Evolutionary conservation across 2,888 invertebrate species (phyloP).

Genomic region (Acronicta aceris): DNA sequence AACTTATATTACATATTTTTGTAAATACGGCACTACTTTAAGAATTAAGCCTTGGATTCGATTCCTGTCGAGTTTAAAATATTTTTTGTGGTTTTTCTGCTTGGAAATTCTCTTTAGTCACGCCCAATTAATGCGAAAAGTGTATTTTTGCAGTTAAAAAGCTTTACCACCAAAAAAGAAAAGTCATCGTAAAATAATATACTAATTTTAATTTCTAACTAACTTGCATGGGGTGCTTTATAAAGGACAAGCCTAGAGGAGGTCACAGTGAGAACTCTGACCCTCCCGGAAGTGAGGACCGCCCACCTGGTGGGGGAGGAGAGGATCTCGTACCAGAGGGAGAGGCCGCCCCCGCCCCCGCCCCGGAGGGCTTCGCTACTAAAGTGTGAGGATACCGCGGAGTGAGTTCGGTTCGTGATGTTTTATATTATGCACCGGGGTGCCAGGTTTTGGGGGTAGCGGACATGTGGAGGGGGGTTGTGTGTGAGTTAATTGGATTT

Average conservation of each 20-base stretch:
- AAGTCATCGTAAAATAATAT: constrained; percentile 9
- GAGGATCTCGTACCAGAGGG: constrained; percentile 65
- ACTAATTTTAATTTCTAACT: constrained; percentile 51
- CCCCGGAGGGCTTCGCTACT: constrained; percentile 77
- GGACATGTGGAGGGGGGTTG: not conserved
- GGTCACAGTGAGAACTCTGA: constrained; percentile 76
- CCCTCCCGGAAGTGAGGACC: constrained; percentile 78
- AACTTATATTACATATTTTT: too few species aligned
- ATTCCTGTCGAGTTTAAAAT: too few species aligned
- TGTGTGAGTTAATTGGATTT: not conserved
- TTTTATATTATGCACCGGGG: constrained; percentile 33
- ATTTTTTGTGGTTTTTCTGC: too few species aligned
- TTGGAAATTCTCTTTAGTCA: too few species aligned
- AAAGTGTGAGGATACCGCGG: constrained; percentile 76
- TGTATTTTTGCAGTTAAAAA: constrained; percentile 5
- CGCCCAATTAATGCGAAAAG: too few species aligned
- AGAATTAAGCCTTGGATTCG: too few species aligned
- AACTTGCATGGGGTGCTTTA: constrained; percentile 77
- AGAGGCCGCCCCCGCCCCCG: constrained; percentile 79
- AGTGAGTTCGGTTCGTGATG: constrained; percentile 72
- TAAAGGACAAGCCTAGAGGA: constrained; percentile 79
- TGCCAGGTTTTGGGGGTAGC: constrained; percentile 33
- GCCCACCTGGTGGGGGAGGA: constrained; percentile 72
- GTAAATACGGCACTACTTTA: too few species aligned
- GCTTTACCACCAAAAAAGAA: constrained; percentile 5